Evolutionary conservation across 64 coral and sea anemone species (phyloP).

Genomic region (Actinia equina): DNA sequence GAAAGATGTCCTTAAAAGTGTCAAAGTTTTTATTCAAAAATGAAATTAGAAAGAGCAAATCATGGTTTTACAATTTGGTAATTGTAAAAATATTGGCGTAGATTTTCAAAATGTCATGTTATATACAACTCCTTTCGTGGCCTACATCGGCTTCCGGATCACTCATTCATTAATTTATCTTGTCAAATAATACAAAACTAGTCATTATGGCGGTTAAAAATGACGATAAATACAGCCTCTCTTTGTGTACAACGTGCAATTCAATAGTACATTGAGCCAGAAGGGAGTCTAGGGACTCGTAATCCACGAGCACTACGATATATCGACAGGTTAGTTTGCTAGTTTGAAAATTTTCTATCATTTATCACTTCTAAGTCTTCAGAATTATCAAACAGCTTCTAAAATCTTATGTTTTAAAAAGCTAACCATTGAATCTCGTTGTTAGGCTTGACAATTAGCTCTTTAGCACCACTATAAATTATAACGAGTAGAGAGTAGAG

Average conservation of each 20-base stretch:
- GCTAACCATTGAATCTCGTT: too few species aligned
- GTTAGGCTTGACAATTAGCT: too few species aligned
- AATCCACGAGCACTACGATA: background rate
- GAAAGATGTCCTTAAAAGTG: too few species aligned
- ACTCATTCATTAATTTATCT: background rate
- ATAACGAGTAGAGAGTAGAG: too few species aligned
- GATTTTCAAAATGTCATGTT: background rate
- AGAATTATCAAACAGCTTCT: too few species aligned
- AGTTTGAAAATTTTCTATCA: too few species aligned
- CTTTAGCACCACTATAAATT: too few species aligned
- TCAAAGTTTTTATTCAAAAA: background rate
- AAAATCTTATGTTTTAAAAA: too few species aligned
- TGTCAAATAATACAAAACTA: background rate
- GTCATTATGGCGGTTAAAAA: slow-evolving; percentile 5
- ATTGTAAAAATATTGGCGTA: background rate
- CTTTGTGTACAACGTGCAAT: background rate
- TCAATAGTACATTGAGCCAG: background rate
- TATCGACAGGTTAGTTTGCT: too few species aligned
- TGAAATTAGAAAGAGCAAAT: background rate
- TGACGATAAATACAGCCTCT: background rate
- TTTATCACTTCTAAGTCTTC: too few species aligned
- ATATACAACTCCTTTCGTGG: background rate
- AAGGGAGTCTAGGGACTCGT: background rate
- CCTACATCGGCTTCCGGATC: background rate
- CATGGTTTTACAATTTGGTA: background rate